Base-by-base conservation (phyloP, 2,113 vertebrate species). In the Colinus virginianus region DNA sequence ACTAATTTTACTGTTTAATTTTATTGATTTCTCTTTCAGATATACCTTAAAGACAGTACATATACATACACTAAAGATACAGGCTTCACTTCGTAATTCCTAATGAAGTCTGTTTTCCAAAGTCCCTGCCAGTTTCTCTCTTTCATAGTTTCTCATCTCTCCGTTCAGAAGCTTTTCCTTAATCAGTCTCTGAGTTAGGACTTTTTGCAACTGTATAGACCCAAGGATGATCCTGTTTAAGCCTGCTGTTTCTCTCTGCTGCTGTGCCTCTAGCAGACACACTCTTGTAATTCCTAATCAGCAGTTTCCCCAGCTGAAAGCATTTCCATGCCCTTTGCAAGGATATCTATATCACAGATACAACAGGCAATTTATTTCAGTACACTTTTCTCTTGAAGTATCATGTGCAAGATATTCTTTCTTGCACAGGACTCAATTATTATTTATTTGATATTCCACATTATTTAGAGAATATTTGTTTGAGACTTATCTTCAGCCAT, bases 41-140 rank as follows among this genome's bases (percentile, higher is more conserved):
- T 40, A 49, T 16, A 45, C 6, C 4, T 56, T 56, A 75, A 68
- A 72, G 11, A 40, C 14, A 56, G n/a, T 20, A n/a, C 9, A 42
- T 13, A 68, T 15, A 42, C 9, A 21, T 38, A 75, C 68, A 17
- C 1, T 0, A 2, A 19, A 61, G 4, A 16, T 32, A 64, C 6
- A 0, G 0, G 11, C n/a, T 36, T 7, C 49, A 3, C 28, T 88
- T 32, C 61, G 21, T 16, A 63, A 90, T 75, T 84, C 42, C 23
- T 84, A 88, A 80, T 48, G 46, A 36, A 38, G 1, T 51, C n/a
- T 20, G 26, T 83, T 90, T 82, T 67, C 46, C 25, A 13, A 2
- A 3, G 3, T 45, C 55, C 62, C 46, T 78, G 67, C 4, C 18
- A 58, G 13, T 32, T 83, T 74, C 13, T 70, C 4, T 51, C 45